phyloP scores from a whole-genome alignment of 2,888 invertebrate genomes.

The Standfussiana lucernea region DNA sequence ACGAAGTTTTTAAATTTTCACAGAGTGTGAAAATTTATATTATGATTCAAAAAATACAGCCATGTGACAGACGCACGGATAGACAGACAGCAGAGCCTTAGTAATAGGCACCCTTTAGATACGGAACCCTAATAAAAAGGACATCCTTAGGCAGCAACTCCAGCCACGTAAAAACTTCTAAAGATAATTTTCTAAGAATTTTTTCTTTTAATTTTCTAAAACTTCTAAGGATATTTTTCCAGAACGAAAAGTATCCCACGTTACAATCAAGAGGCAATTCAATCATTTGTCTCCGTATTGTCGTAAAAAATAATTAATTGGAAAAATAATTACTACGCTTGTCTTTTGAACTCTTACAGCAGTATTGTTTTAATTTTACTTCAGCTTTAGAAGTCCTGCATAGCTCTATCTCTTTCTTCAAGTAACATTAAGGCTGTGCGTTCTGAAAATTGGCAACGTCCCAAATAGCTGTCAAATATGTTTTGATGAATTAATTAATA shows the following conservation, averaged over 20 bases:
- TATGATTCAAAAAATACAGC: neutral
- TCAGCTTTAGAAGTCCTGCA: neutral
- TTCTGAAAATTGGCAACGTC: neutral
- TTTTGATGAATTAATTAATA: too few relatives aligned
- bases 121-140: neutral
- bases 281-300: neutral
- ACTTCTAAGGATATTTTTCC: neutral
- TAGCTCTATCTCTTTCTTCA: neutral
- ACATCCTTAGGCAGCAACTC: neutral
- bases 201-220: neutral
- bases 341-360: neutral
- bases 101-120: neutral
- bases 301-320: slow-evolving; percentile 13
- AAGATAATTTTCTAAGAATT: neutral
- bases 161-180: neutral
- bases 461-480: too few relatives aligned
- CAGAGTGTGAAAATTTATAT: neutral
- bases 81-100: neutral
- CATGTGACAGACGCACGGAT: neutral
- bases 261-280: slow-evolving; percentile 8
- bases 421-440: neutral
- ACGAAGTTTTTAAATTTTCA: too few relatives aligned
- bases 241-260: neutral
- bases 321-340: slow-evolving; percentile 19
- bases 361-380: neutral